These are phyloP conservation scores for Choreutis nemorana DNA, from an alignment of 2,888 invertebrate species.

Conservation along the genomic window DNA sequence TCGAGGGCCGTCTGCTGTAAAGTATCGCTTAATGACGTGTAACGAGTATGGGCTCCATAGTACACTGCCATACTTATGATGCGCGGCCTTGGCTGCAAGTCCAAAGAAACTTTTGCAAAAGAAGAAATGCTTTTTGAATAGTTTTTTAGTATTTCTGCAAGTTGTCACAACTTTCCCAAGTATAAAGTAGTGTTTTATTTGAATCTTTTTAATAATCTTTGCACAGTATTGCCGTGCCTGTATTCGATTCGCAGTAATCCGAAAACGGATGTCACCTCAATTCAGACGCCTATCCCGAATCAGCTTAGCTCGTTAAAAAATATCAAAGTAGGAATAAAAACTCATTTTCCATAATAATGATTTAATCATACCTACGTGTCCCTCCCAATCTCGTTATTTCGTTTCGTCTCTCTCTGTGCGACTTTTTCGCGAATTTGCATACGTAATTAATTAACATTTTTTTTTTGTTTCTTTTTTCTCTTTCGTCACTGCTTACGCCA, in stretches of 20 bases:
- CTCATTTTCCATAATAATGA: conserved; percentile 38
- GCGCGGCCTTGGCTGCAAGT: conserved; percentile 2
- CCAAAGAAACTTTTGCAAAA: conserved; percentile 2
- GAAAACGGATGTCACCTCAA: too few species aligned
- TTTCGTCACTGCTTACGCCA: conserved; percentile 22
- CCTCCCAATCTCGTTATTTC: conserved; percentile 56
- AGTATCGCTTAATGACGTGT: conserved; percentile 67
- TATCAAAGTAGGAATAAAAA: conserved; percentile 22
- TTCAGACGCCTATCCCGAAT: too few species aligned
- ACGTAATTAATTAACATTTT: conserved; percentile 62
- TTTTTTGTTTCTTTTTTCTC: conserved; percentile 18
- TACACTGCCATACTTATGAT: conserved; percentile 37
- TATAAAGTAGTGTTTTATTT: too few species aligned
- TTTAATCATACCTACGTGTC: conserved; percentile 42
- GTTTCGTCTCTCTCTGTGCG: conserved; percentile 29
- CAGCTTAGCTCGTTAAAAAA: conserved; percentile 15
- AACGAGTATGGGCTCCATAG: conserved; percentile 50
- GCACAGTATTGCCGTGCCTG: too few species aligned
- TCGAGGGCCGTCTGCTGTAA: conserved; percentile 65
- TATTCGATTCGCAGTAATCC: too few species aligned
- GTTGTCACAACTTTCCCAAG: too few species aligned
- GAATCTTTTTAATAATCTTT: conserved; percentile 7
- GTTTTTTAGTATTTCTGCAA: too few species aligned
- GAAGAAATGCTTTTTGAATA: too few species aligned
- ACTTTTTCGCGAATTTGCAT: conserved; percentile 60